phyloP scores from a whole-genome alignment of 2,888 invertebrate species.

The Maniola hyperantus region DNA sequence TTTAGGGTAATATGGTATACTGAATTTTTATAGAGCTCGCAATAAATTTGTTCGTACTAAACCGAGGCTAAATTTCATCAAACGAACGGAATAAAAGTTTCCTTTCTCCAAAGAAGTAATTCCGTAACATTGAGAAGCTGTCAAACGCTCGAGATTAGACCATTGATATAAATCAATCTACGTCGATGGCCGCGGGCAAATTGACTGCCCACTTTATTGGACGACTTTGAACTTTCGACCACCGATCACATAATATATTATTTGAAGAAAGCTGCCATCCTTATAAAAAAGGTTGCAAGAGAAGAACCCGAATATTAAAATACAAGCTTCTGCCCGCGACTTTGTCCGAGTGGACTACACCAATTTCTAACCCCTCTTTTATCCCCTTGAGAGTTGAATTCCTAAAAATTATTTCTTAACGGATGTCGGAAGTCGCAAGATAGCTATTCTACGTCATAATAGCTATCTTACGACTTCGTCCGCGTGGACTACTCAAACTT shows the following conservation, averaged over 20 bases:
- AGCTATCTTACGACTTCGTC: too few species aligned
- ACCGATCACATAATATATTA: slow-evolving; percentile 7
- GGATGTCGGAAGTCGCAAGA: too few species aligned
- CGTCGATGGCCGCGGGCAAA: slow-evolving; percentile 22
- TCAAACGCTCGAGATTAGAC: slow-evolving; percentile 33
- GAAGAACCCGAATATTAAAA: background rate
- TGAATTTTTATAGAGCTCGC: background rate
- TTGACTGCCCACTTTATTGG: slow-evolving; percentile 24
- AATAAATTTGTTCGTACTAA: background rate
- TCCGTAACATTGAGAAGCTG: slow-evolving; percentile 28
- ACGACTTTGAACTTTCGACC: slow-evolving; percentile 18
- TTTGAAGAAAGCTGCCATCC: background rate
- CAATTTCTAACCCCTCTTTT: too few species aligned
- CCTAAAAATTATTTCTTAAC: too few species aligned
- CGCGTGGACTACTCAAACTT: too few species aligned
- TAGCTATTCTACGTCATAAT: too few species aligned
- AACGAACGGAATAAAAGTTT: slow-evolving; percentile 16
- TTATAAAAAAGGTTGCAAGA: background rate
- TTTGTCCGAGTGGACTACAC: too few species aligned
- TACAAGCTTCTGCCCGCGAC: too few species aligned
- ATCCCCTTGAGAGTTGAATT: too few species aligned
- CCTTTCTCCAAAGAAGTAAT: slow-evolving; percentile 29
- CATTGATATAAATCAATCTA: slow-evolving; percentile 35
- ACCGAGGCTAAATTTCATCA: slow-evolving; percentile 5
- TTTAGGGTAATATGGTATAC: background rate